phyloP scores from a whole-genome alignment of 1,140 invertebrate genomes.

The Telenomus remus region DNA sequence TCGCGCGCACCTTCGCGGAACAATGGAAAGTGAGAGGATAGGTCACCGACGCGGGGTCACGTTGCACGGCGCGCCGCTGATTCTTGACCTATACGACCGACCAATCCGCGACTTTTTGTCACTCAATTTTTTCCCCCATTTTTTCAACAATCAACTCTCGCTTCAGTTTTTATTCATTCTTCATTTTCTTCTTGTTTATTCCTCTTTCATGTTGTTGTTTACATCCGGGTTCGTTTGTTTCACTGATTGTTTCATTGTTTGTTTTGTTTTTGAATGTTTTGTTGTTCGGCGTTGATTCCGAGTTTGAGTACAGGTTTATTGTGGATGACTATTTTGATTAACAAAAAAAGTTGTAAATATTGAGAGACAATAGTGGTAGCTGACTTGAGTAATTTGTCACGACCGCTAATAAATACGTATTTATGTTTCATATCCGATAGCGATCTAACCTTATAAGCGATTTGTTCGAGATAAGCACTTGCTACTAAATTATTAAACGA shows the following conservation, averaged over 20 bases:
- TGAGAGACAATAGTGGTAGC: too few species aligned
- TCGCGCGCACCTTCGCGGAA: constrained; percentile 46
- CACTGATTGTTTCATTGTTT: too few species aligned
- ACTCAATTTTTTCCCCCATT: constrained; percentile 1
- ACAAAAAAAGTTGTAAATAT: background rate
- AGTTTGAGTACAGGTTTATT: too few species aligned
- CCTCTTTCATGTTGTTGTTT: too few species aligned
- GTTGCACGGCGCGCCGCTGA: constrained; percentile 32
- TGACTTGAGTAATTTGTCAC: too few species aligned
- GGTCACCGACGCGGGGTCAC: constrained; percentile 47
- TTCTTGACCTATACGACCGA: constrained; percentile 37
- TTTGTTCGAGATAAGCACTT: constrained; percentile 7
- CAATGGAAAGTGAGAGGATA: constrained; percentile 73
- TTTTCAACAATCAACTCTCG: too few species aligned
- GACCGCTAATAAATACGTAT: background rate
- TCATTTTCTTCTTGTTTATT: too few species aligned
- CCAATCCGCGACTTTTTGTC: constrained; percentile 21
- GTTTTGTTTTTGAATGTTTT: too few species aligned
- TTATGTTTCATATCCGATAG: constrained; percentile 7
- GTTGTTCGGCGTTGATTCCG: too few species aligned
- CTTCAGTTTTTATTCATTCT: too few species aligned
- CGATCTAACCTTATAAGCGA: constrained; percentile 11
- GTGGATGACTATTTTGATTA: background rate
- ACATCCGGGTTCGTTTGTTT: too few species aligned
- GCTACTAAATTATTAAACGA: constrained; percentile 11